Percentiles rank a stretch among this genome's conserved stretches.
Conservation (phyloP, 2,888 invertebrate species). For the Phragmatobia fuliginosa region DNA sequence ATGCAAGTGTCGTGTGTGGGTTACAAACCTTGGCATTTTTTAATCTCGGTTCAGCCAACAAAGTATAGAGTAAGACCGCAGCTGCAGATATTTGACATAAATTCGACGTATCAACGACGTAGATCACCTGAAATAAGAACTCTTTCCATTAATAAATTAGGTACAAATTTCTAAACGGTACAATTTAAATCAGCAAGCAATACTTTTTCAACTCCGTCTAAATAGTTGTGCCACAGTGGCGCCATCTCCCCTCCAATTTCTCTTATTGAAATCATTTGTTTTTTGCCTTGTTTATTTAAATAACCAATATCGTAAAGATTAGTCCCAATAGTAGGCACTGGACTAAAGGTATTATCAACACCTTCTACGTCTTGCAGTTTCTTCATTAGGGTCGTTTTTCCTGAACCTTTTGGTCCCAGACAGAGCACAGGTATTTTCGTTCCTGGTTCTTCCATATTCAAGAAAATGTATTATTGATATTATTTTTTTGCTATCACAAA, state of each 20-base stretch:
- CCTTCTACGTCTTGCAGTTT: constrained; percentile 89
- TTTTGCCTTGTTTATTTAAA: constrained; percentile 80
- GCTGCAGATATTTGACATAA: constrained; percentile 95
- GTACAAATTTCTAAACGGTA: background rate
- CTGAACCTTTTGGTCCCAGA: constrained; percentile 92
- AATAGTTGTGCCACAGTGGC: constrained; percentile 93
- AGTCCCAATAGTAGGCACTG: constrained; percentile 93
- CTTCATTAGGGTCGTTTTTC: constrained; percentile 93
- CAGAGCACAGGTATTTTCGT: constrained; percentile 86
- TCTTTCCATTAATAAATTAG: background rate
- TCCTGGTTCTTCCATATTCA: constrained; percentile 75
- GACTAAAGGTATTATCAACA: constrained; percentile 92
- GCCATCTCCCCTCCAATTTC: constrained; percentile 95
- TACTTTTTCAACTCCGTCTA: constrained; percentile 87
- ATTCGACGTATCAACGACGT: constrained; percentile 94
- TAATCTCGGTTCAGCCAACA: constrained; percentile 90
- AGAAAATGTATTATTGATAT: background rate
- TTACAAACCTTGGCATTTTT: constrained; percentile 87
- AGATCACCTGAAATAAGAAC: constrained; percentile 85
- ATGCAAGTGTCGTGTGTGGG: background rate
- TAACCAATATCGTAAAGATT: constrained; percentile 90
- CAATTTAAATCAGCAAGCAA: background rate
- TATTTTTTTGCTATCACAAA: background rate
- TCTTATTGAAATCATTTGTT: constrained; percentile 86
- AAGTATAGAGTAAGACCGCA: constrained; percentile 92